These are phyloP conservation scores for Reticulitermes lucifugus DNA, from an alignment of 2,888 invertebrate genomes.

Conservation along the genomic window DNA sequence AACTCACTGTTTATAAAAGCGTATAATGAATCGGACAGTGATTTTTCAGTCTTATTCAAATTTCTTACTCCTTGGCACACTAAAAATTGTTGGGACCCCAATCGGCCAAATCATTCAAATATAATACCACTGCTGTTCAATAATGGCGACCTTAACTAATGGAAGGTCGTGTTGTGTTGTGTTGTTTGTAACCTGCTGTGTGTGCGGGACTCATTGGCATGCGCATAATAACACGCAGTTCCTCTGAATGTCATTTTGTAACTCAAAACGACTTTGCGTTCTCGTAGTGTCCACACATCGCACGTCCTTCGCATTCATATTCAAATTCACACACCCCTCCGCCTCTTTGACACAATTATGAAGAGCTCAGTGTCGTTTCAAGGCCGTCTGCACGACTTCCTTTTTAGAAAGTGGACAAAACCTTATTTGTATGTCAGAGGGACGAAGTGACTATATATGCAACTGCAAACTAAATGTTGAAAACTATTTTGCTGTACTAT, in stretches of 20 bases:
- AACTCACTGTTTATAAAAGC: no score
- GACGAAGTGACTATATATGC: not conserved
- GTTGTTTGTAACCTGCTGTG: not conserved
- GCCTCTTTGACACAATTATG: not conserved
- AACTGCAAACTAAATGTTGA: not conserved
- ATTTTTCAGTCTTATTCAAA: no score
- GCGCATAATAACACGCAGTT: not conserved
- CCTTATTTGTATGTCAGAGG: not conserved
- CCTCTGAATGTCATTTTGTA: constrained; percentile 33
- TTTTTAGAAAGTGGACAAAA: not conserved
- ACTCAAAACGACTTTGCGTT: not conserved
- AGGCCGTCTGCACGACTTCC: constrained; percentile 47
- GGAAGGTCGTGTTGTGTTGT: not conserved
- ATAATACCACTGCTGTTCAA: not conserved
- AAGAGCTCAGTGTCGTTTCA: constrained; percentile 31
- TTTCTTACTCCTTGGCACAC: no score
- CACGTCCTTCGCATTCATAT: constrained; percentile 30
- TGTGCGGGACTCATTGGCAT: not conserved
- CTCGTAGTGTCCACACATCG: not conserved
- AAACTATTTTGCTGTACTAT: not conserved
- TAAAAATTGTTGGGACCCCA: not conserved
- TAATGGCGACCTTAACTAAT: not conserved
- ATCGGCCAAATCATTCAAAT: not conserved
- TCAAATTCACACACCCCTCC: not conserved
- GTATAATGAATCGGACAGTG: no score